Evolutionary conservation across 30 jellyfish, hydroid and myxozoan genomes (phyloP), one percentile per base, ranked within the genome.

Genomic region (Hydractinia echinata): DNA sequence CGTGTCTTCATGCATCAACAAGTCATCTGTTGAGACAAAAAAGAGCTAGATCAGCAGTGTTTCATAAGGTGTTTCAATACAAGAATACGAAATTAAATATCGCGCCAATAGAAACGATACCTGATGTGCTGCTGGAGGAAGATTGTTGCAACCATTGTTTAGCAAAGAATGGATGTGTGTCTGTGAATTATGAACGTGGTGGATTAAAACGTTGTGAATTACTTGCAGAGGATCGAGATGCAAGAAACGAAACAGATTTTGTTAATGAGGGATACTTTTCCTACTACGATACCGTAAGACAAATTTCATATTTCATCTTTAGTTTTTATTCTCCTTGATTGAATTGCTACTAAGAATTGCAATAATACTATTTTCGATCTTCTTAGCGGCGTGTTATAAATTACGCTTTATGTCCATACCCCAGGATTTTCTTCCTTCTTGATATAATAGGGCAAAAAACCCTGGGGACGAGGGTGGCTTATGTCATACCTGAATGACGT

Each of bases 11-110:
- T 30, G 44, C 2, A 30, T 30, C 44, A 30, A 30, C 44, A 30
- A 30, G 44, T 30, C 74, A 64, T 13, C 39, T 64, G 39, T 64
- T 64, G 74, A 44, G 74, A 7, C 74, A 64, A 64, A 64, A 64
- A 13, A 44, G 74, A n/a, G 74, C 74, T n/a, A 64, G 74, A 64
- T 64, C 74, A 64, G 74, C 74, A 6, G 74, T 64, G 1, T 64
- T 64, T 64, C 74, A 64, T 64, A 64, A 64, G 39, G 74, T 64
- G 39, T 64, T 64, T 13, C 44, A 30, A 30, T 13, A n/a, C 19
- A 6, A 7, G 18, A 6, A 64, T 64, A 64, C 19, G 39, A 64
- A 6, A 64, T 64, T 64, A 64, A n/a, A 44, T n/a, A 6, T 13
- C 9, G 39, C 74, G 39, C 74, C 74, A 64, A 4, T 64, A 1